Evolutionary conservation across 2,888 invertebrate genomes (phyloP), one percentile per base, ranked within the genome.

Genomic region (Tiphia femorata): DNA sequence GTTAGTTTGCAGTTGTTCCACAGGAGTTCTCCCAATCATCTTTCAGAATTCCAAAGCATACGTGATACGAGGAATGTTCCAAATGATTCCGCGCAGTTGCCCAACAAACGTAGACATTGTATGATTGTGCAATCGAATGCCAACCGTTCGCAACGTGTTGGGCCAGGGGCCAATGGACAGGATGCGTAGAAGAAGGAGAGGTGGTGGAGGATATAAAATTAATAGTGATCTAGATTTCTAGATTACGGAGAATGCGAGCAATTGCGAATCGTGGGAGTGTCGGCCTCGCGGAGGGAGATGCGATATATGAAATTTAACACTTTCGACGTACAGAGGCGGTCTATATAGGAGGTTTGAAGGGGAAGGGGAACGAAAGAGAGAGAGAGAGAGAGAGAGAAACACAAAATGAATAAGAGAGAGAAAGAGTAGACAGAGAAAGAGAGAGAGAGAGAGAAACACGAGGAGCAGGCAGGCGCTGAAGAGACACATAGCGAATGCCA

Each of bases 141-240:
- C n/a, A n/a, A n/a, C n/a, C n/a, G n/a, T n/a, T n/a, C n/a, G n/a
- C n/a, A n/a, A n/a, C n/a, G n/a, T 8, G 33, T 33, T 33, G 33
- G 12, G 33, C 33, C n/a, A n/a, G n/a, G n/a, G n/a, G n/a, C n/a
- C n/a, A n/a, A n/a, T n/a, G n/a, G n/a, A n/a, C n/a, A 49, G 10
- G 42, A 19, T 23, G 10, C n/a, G n/a, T 19, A 44, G 6, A 3
- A 3, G 35, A n/a, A 7, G 27, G 35, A 8, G 20, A 30, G 43
- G 37, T 33, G 42, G 65, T 66, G 64, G 56, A 77, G 73, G 78
- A 81, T 78, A 77, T 80, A 78, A 82, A 81, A 82, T 82, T 82
- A 82, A 82, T 82, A 79, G 79, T 71, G 81, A 81, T 81, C 81
- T 81, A 81, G 80, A 82, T 81, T 80, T 79, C 79, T 80, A 79